phyloP scores from a whole-genome alignment of 2,113 vertebrate species.

The Psammodynastes pulverulentus region DNA sequence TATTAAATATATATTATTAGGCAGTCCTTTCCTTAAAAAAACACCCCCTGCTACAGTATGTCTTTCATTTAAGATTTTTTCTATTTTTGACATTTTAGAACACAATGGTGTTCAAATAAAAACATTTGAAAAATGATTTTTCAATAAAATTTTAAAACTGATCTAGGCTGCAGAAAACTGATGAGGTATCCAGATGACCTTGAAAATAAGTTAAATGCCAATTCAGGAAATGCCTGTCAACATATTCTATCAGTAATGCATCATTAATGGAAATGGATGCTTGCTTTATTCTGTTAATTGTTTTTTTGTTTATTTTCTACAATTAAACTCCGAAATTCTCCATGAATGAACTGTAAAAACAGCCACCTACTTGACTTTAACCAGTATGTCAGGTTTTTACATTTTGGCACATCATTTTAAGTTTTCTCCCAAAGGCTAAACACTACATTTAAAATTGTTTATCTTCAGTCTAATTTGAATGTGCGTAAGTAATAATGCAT shows the following conservation, averaged over 20 bases:
- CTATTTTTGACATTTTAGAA: neutral
- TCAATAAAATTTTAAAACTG: neutral
- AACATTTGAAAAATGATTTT: neutral
- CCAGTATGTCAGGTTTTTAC: neutral
- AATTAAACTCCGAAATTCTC: neutral
- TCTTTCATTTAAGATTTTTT: neutral
- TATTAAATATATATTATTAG: neutral
- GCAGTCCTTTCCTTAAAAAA: neutral
- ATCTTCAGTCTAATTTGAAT: neutral
- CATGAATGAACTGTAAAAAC: neutral
- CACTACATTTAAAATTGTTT: neutral
- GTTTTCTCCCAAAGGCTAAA: neutral
- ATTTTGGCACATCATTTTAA: neutral
- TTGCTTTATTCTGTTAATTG: neutral
- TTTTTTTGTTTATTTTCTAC: neutral
- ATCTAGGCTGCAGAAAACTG: fast-evolving
- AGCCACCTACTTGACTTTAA: neutral
- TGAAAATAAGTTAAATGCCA: neutral
- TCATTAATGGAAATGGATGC: neutral
- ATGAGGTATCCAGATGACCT: neutral
- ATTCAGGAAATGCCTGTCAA: neutral
- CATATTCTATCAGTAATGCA: neutral
- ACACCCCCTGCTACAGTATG: no score
- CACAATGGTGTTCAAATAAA: neutral
- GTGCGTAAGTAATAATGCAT: neutral